Base-by-base conservation (phyloP, 2,797 vertebrate species). In the Gadopsis bispinosus region DNA sequence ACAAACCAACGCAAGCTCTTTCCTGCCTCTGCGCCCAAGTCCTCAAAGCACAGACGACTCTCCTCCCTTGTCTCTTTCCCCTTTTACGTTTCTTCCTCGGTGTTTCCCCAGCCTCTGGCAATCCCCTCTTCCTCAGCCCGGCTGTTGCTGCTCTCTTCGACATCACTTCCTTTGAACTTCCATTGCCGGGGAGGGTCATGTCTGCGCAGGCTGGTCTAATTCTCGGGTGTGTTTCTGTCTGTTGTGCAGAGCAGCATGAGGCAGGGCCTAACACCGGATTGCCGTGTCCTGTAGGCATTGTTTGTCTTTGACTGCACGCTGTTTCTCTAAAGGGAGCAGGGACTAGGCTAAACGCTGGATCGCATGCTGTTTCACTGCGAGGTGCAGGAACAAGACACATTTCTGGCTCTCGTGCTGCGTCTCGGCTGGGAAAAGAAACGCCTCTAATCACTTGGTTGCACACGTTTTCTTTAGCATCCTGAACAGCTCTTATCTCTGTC, bases 301-400 rank as follows among this genome's bases (percentile, higher is more conserved):
- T 92, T 91, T 90, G 88, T 87, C 77, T 89, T 70, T 85, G 90
- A 86, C 64, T n/a, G 1, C 87, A 80, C 0, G 71, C 83, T 83
- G 91, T 50, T 74, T 61, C 86, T 54, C 79, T 66, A 51, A 81
- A 81, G 72, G 85, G 68, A 80, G 80, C 61, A 0, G 85, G 84
- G 82, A 86, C 64, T 0, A 53, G 90, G 87, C 87, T 92, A 91
- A 94, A 89, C 89, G 80, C 75, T 33, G 83, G 77, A 83, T 87
- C 79, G 3, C 84, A 75, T 20, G 80, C 84, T 76, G 89, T 37
- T 86, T 87, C 88, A 79, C 64, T 51, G 13, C 20, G 51, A 81
- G 69, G 53, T 29, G 70, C 5, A 12, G 74, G 75, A 79, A 69
- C 31, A 20, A 77, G 80, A 87, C 80, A 70, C 39, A 86, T 83